Conservation (phyloP, 2,797 vertebrate species). For the Pipistrellus pipistrellus region DNA sequence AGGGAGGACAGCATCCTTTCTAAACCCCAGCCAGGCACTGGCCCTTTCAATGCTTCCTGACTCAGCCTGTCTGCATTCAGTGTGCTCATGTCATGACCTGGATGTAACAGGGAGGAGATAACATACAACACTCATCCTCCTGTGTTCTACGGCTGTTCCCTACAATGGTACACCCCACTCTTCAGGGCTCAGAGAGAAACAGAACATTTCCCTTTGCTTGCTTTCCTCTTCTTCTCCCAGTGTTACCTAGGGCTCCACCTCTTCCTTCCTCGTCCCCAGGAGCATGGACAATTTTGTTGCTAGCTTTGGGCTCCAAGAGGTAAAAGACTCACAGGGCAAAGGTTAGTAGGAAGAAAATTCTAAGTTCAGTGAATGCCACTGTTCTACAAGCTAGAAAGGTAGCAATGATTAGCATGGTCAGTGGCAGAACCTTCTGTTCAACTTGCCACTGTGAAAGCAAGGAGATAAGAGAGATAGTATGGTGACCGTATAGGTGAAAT, state of each 20-base stretch:
- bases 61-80: neutral
- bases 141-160: neutral
- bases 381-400: neutral
- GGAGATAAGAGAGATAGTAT: neutral
- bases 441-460: neutral
- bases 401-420: neutral
- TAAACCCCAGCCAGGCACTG: neutral
- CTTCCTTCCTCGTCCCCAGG: rapidly evolving
- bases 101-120: neutral
- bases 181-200: neutral
- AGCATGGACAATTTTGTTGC: neutral
- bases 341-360: neutral
- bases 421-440: neutral
- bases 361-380: neutral
- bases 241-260: no score
- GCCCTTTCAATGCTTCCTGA: neutral
- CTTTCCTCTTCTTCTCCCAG: neutral
- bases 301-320: neutral
- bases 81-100: no score
- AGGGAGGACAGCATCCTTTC: no score
- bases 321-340: neutral
- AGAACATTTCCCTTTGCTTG: neutral
- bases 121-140: neutral
- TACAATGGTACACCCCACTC: neutral
- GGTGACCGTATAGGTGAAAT: neutral